Conservation (phyloP, 1,140 invertebrate genomes). For the Plodia interpunctella region DNA sequence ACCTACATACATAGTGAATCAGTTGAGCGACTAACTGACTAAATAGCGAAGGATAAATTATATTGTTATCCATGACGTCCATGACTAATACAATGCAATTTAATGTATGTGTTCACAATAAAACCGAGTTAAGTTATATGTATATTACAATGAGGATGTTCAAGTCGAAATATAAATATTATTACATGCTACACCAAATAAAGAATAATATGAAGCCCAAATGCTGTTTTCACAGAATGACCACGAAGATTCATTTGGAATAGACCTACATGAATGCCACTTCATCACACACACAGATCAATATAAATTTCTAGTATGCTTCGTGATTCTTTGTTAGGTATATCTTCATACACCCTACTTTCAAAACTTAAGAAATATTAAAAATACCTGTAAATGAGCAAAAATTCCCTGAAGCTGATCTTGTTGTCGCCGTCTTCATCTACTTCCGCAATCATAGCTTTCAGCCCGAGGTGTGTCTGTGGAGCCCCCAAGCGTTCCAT, state of each 20-base stretch:
- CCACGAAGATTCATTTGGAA: no score
- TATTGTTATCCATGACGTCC: neutral
- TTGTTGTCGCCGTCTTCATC: conserved; percentile 94
- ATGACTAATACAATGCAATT: neutral
- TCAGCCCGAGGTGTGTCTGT: conserved; percentile 95
- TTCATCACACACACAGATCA: no score
- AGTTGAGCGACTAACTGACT: neutral
- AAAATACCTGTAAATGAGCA: conserved; percentile 85
- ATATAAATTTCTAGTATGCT: no score
- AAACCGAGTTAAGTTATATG: neutral
- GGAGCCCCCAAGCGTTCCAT: conserved; percentile 97
- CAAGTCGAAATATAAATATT: neutral
- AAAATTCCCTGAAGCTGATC: conserved; percentile 95
- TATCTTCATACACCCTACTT: no score
- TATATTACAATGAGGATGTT: neutral
- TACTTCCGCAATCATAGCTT: conserved; percentile 96
- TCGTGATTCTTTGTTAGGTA: no score
- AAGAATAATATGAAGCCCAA: no score
- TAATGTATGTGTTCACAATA: neutral
- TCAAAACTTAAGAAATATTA: no score
- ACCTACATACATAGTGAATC: no score
- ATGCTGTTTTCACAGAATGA: no score
- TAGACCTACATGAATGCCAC: no score
- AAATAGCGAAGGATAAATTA: neutral
- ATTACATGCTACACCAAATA: neutral